A percentile compares a stretch with the other conserved stretches of the same genome.
phyloP scores from a whole-genome alignment of 1,140 invertebrate species.

The Heliconius eleuchia region DNA sequence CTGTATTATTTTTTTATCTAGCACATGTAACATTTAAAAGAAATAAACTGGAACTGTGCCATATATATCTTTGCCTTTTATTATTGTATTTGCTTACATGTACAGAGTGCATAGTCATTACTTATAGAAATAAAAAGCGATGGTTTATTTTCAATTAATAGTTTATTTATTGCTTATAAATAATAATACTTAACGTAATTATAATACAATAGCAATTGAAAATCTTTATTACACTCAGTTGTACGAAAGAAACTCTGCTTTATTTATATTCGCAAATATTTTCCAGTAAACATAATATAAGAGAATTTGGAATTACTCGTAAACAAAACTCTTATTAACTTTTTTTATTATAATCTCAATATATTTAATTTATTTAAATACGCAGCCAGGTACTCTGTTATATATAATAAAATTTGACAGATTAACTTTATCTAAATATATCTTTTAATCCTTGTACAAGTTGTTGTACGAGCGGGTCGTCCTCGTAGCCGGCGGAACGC shows the following conservation, averaged over 20 bases:
- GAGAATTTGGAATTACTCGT: not conserved
- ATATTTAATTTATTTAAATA: not conserved
- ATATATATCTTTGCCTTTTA: constrained; percentile 59
- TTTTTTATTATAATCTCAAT: not conserved
- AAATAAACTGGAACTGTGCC: constrained; percentile 80
- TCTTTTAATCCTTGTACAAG: constrained; percentile 57
- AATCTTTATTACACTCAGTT: not conserved
- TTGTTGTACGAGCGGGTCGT: constrained; percentile 46
- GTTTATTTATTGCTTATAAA: not conserved
- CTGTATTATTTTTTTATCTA: constrained; percentile 80
- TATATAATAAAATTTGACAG: not conserved
- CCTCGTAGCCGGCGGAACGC: constrained; percentile 60
- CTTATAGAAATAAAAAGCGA: too few relatives aligned
- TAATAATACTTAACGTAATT: not conserved
- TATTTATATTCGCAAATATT: not conserved
- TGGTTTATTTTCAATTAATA: not conserved
- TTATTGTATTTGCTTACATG: constrained; percentile 11
- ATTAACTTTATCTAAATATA: constrained; percentile 46
- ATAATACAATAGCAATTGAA: not conserved
- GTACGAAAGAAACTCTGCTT: too few relatives aligned
- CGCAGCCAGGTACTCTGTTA: not conserved
- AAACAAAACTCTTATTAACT: not conserved
- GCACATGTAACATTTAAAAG: constrained; percentile 73
- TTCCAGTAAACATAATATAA: not conserved
- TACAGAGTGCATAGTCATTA: too few relatives aligned